Base-by-base conservation (phyloP, 2,797 vertebrate genomes). In the Myripristis jacobus region DNA sequence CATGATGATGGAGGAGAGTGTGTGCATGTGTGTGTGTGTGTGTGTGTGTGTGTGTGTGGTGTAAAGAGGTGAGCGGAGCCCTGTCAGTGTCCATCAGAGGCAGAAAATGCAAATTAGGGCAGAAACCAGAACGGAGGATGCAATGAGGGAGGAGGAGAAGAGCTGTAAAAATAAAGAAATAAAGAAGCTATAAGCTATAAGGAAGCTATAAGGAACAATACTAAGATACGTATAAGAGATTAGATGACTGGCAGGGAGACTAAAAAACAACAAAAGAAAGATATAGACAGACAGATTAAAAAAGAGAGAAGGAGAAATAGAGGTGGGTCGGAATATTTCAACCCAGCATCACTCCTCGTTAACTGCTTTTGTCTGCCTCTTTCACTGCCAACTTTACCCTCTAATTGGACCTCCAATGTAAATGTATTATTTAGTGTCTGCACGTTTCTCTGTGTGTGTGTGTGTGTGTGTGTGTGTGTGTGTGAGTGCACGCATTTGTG, bases 61-160 rank as follows among this genome's bases (percentile, higher is more conserved):
- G 21, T 22, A 63, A 60, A 70, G 54, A 68, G 47, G 31, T 60
- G 52, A 55, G 56, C 21, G 6, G 55, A 63, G 57, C 11, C 62
- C 59, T 67, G 62, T 72, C 52, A 44, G 43, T 66, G 71, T 75
- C 59, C 66, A 65, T 80, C 60, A 46, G 11, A 67, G 62, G 34
- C 69, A 55, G 52, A 47, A 52, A 73, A 83, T 77, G 60, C 55
- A 78, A 72, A 77, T 79, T 25, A 65, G 58, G 72, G 60, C 5
- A 38, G 22, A 47, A 25, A 57, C 16, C 38, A 70, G 60, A 60
- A 65, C 62, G 44, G 25, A 66, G 43, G 43, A 66, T 3, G 27
- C 27, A 29, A 29, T 29, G 27, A 29, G 27, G 27, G 27, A 29
- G 27, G 29, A 31, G 8, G 52, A 31, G 48, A 65, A 53, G 38